A percentile compares a stretch with the other conserved stretches of the same genome.
Conservation (phyloP, 2,888 invertebrate genomes). For the Phyllotreta striolata region DNA sequence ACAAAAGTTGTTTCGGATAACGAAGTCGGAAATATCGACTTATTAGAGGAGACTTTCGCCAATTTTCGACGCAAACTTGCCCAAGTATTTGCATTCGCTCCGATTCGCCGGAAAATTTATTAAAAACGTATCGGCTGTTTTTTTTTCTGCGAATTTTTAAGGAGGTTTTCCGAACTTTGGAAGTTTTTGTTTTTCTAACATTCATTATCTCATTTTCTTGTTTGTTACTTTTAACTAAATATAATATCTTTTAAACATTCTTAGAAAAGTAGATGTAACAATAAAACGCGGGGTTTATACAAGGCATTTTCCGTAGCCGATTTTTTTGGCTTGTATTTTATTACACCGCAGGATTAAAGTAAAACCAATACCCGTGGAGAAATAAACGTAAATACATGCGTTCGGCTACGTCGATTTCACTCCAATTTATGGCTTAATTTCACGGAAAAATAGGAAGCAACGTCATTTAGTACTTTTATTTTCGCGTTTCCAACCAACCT, state of each 20-base stretch:
- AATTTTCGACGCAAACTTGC: slow-evolving; percentile 14
- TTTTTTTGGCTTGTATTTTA: background rate
- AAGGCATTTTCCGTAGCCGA: no score
- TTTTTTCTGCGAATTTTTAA: slow-evolving; percentile 2
- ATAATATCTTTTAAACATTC: no score
- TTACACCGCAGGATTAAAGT: background rate
- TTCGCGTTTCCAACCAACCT: background rate
- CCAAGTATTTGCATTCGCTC: slow-evolving; percentile 21
- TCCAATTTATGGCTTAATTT: slow-evolving; percentile 21
- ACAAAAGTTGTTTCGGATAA: slow-evolving; percentile 18
- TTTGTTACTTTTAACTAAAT: no score
- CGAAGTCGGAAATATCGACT: slow-evolving; percentile 24
- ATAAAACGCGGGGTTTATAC: no score
- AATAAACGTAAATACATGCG: slow-evolving; percentile 21
- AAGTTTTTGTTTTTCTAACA: no score
- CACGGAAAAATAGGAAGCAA: slow-evolving; percentile 7
- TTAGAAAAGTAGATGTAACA: no score
- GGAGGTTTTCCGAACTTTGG: slow-evolving; percentile 7
- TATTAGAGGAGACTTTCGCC: slow-evolving; percentile 22
- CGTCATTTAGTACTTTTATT: slow-evolving; percentile 4
- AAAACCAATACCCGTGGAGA: slow-evolving; percentile 6
- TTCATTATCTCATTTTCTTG: no score
- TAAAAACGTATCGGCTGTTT: slow-evolving; percentile 8
- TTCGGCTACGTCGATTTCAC: slow-evolving; percentile 18
- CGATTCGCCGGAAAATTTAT: slow-evolving; percentile 13